Conservation (phyloP, 1,140 invertebrate species). For the Globodera rostochiensis region DNA sequence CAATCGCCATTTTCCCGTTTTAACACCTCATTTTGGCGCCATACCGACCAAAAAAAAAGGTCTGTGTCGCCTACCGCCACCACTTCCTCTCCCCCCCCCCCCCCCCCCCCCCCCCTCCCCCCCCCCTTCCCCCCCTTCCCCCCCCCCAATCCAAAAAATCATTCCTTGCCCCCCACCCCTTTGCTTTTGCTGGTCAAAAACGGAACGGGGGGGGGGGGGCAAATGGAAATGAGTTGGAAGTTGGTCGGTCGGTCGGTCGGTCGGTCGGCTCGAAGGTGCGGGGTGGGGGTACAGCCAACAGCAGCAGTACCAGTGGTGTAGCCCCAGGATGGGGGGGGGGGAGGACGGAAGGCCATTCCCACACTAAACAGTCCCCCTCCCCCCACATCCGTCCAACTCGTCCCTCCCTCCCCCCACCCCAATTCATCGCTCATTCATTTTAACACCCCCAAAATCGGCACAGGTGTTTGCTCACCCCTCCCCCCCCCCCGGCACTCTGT, state of each 20-base stretch:
- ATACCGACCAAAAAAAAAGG: background rate
- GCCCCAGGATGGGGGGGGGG: too few species aligned
- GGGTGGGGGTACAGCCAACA: background rate
- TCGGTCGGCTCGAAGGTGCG: too few species aligned
- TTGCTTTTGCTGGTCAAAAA: background rate
- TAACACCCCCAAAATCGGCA: background rate
- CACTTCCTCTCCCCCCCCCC: background rate
- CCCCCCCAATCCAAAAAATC: too few species aligned
- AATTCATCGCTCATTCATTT: background rate
- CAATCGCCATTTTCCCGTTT: background rate
- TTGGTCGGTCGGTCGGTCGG: background rate
- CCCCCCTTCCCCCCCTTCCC: too few species aligned
- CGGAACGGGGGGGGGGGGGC: background rate
- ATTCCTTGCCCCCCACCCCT: too few species aligned
- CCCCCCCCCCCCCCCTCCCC: too few species aligned
- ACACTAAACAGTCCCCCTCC: background rate
- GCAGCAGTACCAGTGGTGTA: background rate
- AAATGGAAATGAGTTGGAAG: constrained; percentile 1
- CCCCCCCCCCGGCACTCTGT: too few species aligned
- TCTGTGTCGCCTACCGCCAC: background rate
- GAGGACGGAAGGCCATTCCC: background rate
- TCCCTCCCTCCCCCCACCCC: too few species aligned
- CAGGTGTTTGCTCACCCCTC: background rate
- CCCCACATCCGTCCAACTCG: background rate
- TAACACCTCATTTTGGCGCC: background rate